These are phyloP conservation scores for Oryzias sinensis DNA, from an alignment of 2,797 vertebrate genomes.

Conservation along the genomic window DNA sequence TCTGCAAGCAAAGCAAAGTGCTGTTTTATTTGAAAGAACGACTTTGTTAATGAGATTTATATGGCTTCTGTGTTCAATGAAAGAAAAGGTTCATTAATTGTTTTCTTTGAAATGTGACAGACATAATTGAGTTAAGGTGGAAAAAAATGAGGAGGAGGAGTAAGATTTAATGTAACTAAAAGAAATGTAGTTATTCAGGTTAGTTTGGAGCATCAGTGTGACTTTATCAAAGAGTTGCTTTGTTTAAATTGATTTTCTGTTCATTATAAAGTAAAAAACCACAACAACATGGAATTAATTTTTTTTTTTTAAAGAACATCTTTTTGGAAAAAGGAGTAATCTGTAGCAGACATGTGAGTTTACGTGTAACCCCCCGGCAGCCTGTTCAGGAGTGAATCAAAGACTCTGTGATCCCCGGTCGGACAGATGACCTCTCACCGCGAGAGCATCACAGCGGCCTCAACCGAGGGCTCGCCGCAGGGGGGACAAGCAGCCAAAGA, in stretches of 20 bases:
- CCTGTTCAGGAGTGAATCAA: constrained; percentile 24
- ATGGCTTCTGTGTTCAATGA: background rate
- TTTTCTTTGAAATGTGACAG: too few species aligned
- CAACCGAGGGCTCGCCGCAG: constrained; percentile 24
- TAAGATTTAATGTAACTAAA: too few species aligned
- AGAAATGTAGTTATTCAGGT: too few species aligned
- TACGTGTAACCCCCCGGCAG: constrained; percentile 38
- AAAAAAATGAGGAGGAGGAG: too few species aligned
- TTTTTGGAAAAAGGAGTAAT: constrained; percentile 5
- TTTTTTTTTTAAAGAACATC: background rate
- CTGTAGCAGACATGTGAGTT: constrained; percentile 14
- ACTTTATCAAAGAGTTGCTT: too few species aligned
- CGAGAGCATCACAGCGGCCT: constrained; percentile 45
- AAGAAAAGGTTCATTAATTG: background rate
- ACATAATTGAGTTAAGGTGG: too few species aligned
- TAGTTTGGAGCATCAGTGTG: too few species aligned
- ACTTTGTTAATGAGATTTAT: background rate
- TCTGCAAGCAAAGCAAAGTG: background rate
- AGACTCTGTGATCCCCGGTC: constrained; percentile 46
- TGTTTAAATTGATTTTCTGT: background rate
- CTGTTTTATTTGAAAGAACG: background rate
- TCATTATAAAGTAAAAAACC: background rate
- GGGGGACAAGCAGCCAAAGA: constrained; percentile 20
- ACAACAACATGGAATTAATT: too few species aligned
- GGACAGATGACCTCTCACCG: constrained; percentile 57